Conservation (phyloP, 2,113 vertebrate genomes). For the Lepus europaeus region DNA sequence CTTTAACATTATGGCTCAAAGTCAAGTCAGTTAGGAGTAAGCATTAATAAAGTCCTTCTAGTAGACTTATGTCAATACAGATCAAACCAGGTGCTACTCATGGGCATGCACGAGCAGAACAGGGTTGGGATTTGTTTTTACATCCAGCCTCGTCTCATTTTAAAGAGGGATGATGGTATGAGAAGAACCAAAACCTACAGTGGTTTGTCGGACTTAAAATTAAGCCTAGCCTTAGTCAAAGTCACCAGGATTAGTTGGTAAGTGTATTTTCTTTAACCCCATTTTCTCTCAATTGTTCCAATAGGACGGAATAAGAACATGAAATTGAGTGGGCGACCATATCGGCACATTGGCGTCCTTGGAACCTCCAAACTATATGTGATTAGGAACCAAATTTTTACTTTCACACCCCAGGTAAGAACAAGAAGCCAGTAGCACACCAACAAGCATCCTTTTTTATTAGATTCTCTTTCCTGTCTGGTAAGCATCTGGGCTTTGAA, state of each 20-base stretch:
- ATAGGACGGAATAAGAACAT: conserved; percentile 95
- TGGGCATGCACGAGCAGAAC: neutral
- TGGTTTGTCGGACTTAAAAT: conserved; percentile 41
- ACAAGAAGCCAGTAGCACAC: conserved; percentile 29
- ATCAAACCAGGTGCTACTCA: neutral
- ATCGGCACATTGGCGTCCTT: conserved; percentile 97
- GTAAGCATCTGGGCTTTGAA: neutral
- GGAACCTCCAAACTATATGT: conserved; percentile 98
- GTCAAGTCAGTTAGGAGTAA: conserved; percentile 47
- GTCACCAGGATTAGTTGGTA: neutral
- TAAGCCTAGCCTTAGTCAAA: conserved; percentile 9
- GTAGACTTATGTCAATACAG: neutral
- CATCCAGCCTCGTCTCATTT: conserved; percentile 22
- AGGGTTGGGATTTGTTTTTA: neutral
- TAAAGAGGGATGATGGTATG: conserved; percentile 13
- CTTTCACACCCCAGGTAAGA: conserved; percentile 96
- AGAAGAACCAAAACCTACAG: neutral
- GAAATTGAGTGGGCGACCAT: conserved; percentile 95
- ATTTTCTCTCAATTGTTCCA: conserved; percentile 64
- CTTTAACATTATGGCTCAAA: neutral
- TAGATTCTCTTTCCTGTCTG: conserved; percentile 20
- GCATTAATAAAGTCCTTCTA: neutral
- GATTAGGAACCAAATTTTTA: conserved; percentile 95
- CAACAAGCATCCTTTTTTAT: neutral
- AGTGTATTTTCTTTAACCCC: neutral